Percentiles rank a stretch among this genome's conserved stretches.
phyloP scores from a whole-genome alignment of 2,113 vertebrate species.

The Oncorhynchus clarkii region DNA sequence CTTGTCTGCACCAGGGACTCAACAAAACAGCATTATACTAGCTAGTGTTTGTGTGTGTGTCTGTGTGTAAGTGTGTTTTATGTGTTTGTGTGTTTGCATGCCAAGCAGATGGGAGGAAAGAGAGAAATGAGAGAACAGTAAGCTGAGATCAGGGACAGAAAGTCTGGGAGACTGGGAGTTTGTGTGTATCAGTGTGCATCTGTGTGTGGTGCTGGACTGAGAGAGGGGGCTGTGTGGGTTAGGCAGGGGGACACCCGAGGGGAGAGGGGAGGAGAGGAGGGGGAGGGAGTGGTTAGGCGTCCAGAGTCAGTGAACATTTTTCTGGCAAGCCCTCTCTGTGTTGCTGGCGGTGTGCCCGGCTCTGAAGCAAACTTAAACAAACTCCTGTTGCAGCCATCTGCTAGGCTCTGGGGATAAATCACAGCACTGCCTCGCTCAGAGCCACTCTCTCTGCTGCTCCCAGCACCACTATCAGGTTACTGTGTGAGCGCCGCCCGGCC shows the following conservation, averaged over 20 bases:
- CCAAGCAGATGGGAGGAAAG: constrained; percentile 74
- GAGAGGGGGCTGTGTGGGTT: constrained; percentile 57
- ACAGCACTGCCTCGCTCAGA: constrained; percentile 75
- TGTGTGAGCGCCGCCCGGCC: constrained; percentile 83
- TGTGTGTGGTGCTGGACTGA: constrained; percentile 44
- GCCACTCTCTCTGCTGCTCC: constrained; percentile 67
- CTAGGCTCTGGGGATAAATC: constrained; percentile 99
- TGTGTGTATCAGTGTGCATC: constrained; percentile 40
- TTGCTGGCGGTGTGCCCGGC: constrained; percentile 90
- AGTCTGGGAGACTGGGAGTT: constrained; percentile 60
- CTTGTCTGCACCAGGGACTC: constrained; percentile 52
- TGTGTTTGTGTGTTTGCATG: constrained; percentile 25
- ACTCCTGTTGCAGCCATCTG: constrained; percentile 99
- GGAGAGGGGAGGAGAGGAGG: constrained; percentile 32
- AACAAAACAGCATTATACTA: constrained; percentile 33
- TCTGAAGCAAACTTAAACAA: constrained; percentile 99
- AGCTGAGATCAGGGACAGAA: constrained; percentile 73
- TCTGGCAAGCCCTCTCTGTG: constrained; percentile 83
- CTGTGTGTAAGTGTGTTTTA: background rate
- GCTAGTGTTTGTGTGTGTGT: background rate
- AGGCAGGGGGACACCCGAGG: constrained; percentile 29
- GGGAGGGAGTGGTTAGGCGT: constrained; percentile 80
- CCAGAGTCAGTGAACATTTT: constrained; percentile 93
- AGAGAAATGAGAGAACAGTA: constrained; percentile 74
- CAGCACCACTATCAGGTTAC: constrained; percentile 88